Percentiles rank a stretch among this genome's conserved stretches.
Conservation (phyloP, 2,113 vertebrate species). For the Ammodramus savannarum region DNA sequence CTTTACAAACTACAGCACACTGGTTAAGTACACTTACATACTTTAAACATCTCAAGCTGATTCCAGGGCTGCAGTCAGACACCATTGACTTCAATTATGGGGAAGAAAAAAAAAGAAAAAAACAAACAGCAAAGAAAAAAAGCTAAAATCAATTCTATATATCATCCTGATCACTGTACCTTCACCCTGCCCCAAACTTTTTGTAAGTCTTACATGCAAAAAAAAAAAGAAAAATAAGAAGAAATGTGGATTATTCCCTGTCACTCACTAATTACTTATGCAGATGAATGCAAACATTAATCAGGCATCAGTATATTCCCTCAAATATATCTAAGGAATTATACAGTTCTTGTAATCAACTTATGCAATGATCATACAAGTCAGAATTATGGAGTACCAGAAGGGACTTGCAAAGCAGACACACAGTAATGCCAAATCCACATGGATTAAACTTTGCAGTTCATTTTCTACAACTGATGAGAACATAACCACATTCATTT, state of each 20-base stretch:
- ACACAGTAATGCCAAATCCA: neutral
- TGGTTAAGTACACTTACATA: neutral
- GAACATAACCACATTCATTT: neutral
- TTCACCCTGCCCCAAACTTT: neutral
- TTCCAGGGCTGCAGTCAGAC: neutral
- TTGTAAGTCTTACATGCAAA: neutral
- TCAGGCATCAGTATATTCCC: neutral
- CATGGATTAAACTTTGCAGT: neutral
- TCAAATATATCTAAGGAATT: neutral
- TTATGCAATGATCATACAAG: neutral
- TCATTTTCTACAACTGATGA: neutral
- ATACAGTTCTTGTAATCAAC: neutral
- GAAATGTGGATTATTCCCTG: neutral
- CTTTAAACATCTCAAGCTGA: neutral
- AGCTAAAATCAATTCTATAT: neutral
- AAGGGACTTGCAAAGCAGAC: neutral
- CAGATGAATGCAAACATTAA: neutral
- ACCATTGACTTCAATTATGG: neutral
- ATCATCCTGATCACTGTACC: neutral
- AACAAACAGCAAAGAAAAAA: too few relatives aligned
- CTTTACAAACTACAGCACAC: neutral
- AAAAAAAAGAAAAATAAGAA: neutral
- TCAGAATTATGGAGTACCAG: neutral
- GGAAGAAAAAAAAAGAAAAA: too few relatives aligned
- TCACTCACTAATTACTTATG: neutral